These are phyloP conservation scores for Epizoanthus ramosus DNA, from an alignment of 92 coral and sea anemone species.

Conservation along the genomic window DNA sequence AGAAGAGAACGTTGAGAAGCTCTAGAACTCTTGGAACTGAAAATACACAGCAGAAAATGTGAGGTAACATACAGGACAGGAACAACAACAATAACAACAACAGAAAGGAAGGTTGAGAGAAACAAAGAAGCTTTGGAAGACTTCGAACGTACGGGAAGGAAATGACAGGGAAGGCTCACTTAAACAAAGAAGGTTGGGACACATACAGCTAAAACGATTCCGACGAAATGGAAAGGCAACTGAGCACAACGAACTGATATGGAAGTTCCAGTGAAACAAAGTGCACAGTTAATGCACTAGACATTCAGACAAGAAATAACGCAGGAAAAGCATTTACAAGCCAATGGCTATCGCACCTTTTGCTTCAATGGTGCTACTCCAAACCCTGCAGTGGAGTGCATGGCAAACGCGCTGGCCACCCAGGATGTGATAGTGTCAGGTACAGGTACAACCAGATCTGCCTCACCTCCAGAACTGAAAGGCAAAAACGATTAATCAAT, in stretches of 20 bases:
- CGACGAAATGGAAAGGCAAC: no score
- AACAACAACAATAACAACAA: neutral
- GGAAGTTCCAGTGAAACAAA: neutral
- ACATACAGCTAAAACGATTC: no score
- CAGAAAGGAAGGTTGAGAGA: neutral
- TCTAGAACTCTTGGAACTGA: no score
- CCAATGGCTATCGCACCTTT: constrained; percentile 57
- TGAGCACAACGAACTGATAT: neutral
- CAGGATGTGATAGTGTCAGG: constrained; percentile 98
- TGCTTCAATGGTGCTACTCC: constrained; percentile 83
- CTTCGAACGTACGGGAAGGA: neutral
- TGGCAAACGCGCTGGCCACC: constrained; percentile 98
- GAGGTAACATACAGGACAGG: no score
- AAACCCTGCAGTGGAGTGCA: constrained; percentile 80
- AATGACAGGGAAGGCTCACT: neutral
- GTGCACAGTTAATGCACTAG: neutral
- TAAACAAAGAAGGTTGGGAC: neutral
- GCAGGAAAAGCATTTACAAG: neutral
- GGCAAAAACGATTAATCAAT: no score
- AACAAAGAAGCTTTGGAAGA: constrained; percentile 2
- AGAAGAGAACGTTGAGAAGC: neutral
- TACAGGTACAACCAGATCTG: constrained; percentile 68
- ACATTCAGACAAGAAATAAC: neutral
- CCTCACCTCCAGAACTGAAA: constrained; percentile 75
- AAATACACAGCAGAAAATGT: no score